Conservation (phyloP, 1,140 invertebrate species). For the Chlorops oryzae region DNA sequence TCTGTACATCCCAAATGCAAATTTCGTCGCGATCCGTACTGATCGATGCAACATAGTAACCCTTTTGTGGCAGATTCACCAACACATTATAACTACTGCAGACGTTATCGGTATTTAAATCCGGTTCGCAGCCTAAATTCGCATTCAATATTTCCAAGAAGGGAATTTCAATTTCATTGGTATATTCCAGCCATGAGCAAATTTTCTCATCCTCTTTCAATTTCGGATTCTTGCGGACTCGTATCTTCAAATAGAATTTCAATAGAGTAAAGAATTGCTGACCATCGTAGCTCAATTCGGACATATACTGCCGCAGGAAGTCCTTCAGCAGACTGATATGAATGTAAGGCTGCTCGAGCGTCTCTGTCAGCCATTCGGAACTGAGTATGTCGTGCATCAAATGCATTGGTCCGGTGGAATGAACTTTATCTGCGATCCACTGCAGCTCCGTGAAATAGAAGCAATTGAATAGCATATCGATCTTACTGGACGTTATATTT, state of each 20-base stretch:
- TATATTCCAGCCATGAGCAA: slow-evolving; percentile 34
- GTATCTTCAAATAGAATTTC: slow-evolving; percentile 53
- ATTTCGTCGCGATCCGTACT: slow-evolving; percentile 68
- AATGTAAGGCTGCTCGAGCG: slow-evolving; percentile 22
- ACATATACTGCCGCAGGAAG: slow-evolving; percentile 60
- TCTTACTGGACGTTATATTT: slow-evolving; percentile 36
- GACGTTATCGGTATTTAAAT: slow-evolving; percentile 9
- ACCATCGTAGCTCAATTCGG: slow-evolving; percentile 66
- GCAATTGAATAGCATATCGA: slow-evolving; percentile 42
- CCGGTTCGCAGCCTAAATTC: slow-evolving; percentile 24
- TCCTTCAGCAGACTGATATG: slow-evolving; percentile 59
- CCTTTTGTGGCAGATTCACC: slow-evolving; percentile 37
- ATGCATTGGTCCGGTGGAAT: slow-evolving; percentile 54
- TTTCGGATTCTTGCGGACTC: slow-evolving; percentile 31
- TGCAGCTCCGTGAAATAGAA: slow-evolving; percentile 57
- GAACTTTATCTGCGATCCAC: slow-evolving; percentile 71
- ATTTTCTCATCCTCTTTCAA: slow-evolving; percentile 40
- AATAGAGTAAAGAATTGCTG: slow-evolving; percentile 68
- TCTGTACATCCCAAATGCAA: slow-evolving; percentile 69
- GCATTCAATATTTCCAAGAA: slow-evolving; percentile 40
- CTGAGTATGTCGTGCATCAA: slow-evolving; percentile 35
- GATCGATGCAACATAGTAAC: slow-evolving; percentile 64
- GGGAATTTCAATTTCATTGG: slow-evolving; percentile 38
- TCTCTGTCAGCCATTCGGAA: slow-evolving; percentile 29
- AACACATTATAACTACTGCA: slow-evolving; percentile 31